These are phyloP conservation scores for Magallana gigas DNA, from an alignment of 1,140 invertebrate species.

Conservation along the genomic window DNA sequence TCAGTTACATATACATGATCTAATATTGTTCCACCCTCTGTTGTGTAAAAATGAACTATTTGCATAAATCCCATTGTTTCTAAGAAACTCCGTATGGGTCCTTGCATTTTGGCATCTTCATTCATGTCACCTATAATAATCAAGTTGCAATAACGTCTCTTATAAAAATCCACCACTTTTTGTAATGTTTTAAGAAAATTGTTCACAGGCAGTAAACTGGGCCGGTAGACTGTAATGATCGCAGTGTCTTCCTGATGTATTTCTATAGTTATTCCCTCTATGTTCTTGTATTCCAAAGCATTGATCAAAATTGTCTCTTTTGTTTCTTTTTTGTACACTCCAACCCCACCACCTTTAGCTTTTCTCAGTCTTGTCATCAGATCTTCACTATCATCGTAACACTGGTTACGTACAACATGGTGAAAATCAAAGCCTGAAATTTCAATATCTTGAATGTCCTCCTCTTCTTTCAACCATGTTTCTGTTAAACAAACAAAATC, in stretches of 20 bases:
- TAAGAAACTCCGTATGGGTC: conserved; percentile 11
- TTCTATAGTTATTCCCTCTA: not conserved
- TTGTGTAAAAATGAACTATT: conserved; percentile 21
- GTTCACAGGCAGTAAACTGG: not conserved
- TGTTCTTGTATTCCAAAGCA: too few relatives aligned
- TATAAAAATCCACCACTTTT: not conserved
- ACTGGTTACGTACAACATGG: not conserved
- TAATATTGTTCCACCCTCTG: conserved; percentile 28
- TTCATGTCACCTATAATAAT: conserved; percentile 31
- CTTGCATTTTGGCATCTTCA: not conserved
- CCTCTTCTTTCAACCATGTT: conserved; percentile 23
- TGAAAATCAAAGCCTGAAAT: not conserved
- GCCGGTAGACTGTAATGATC: not conserved
- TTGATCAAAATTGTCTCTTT: not conserved
- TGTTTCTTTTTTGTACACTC: not conserved
- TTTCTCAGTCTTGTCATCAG: not conserved
- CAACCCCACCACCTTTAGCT: conserved; percentile 14
- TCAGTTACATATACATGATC: conserved; percentile 40
- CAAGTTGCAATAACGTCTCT: too few relatives aligned
- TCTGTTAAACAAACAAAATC: conserved; percentile 40
- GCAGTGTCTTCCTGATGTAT: not conserved
- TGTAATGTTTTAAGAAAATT: not conserved
- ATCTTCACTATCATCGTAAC: not conserved
- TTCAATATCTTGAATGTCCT: not conserved
- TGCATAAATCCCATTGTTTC: conserved; percentile 23